Evolutionary conservation across 2,888 invertebrate species (phyloP), one percentile per base, ranked within the genome.

Genomic region (Cetonia aurata): DNA sequence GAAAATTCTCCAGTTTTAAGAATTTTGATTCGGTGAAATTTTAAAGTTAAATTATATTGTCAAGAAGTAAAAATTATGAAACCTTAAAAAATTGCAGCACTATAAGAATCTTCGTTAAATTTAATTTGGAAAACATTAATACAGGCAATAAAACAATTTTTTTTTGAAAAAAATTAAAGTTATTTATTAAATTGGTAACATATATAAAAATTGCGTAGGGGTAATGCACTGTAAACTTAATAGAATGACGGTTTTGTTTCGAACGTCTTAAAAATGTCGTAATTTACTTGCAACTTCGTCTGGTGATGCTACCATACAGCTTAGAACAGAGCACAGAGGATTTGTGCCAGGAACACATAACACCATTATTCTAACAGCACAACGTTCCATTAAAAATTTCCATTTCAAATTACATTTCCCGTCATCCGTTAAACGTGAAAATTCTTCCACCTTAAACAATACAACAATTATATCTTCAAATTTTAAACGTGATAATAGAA

Each of bases 341-440:
- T 69, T 76, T 15, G 78, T 75, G 46, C 76, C 76, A 17, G 79
- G 79, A 17, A 79, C 72, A 53, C 82, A 80, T 48, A 83, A 74
- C 10, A 85, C 80, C 42, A 84, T 86, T 9, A 91, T 77, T 71
- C 89, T 88, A 0, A 87, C 87, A 65, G 86, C 87, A 78, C 90
- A 91, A 72, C 90, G 87, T 78, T 92, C 90, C 75, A 92, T 81
- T 4, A 92, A 85, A 65, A 88, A 86, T 67, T 85, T 86, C 92
- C 92, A 92, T 78, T 92, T 90, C 0, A 90, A 76, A 0, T 84
- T 79, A 3, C 87, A 85, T 74, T 89, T 88, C 42, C 87, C 85
- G 1, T 88, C 86, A 0, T 86, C 78, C 0, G 85, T 78, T 84
- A 90, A 85, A 2, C 79, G 76, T 57, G 86, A 83, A 78, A 92